Evolutionary conservation across 2,113 vertebrate genomes (phyloP).

Genomic region (Gambusia holbrooki): DNA sequence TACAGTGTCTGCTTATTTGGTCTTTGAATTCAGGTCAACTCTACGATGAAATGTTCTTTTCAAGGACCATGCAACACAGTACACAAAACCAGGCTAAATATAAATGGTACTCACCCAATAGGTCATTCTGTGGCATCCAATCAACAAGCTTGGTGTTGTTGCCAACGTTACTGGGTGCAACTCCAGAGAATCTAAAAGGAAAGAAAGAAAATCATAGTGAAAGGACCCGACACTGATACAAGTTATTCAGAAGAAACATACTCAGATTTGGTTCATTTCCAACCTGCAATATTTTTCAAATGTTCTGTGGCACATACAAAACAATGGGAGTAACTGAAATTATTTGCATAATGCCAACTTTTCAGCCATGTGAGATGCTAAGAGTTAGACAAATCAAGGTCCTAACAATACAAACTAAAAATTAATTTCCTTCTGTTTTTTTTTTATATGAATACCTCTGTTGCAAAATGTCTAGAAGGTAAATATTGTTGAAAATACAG

Average conservation of each 20-base stretch:
- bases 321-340: too few species aligned
- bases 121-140: constrained; percentile 97
- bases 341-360: too few species aligned
- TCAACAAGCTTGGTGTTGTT: constrained; percentile 98
- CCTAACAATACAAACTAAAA: too few species aligned
- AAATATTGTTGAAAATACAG: too few species aligned
- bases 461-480: not conserved
- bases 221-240: not conserved
- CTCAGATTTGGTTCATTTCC: too few species aligned
- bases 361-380: too few species aligned
- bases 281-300: too few species aligned
- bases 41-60: not conserved
- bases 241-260: not conserved
- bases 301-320: too few species aligned
- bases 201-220: constrained; percentile 5
- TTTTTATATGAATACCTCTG: not conserved
- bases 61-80: too few species aligned
- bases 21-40: too few species aligned
- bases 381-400: too few species aligned
- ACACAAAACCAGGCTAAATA: not conserved
- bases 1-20: too few species aligned
- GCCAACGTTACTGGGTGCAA: constrained; percentile 90
- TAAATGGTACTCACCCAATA: constrained; percentile 86
- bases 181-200: constrained; percentile 89
- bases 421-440: not conserved